phyloP scores from a whole-genome alignment of 2,113 vertebrate species.

The Bubo bubo region DNA sequence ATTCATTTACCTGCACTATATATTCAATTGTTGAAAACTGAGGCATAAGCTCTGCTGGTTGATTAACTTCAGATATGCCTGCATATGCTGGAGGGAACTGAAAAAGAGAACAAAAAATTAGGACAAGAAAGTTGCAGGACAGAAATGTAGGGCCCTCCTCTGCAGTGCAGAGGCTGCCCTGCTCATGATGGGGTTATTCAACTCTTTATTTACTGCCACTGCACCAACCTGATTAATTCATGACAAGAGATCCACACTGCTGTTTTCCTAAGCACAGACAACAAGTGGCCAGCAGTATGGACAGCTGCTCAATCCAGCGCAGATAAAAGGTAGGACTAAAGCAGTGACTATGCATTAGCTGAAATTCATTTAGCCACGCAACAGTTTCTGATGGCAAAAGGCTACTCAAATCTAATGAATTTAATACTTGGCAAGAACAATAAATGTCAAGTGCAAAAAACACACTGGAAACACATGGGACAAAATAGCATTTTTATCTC shows the following conservation, averaged over 20 bases:
- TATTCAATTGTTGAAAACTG: slow-evolving; percentile 99
- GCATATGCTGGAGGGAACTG: slow-evolving; percentile 95
- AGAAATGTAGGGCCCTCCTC: not conserved
- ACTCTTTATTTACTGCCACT: not conserved
- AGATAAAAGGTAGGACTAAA: not conserved
- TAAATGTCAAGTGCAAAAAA: not conserved
- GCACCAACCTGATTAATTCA: not conserved
- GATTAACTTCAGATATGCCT: slow-evolving; percentile 94
- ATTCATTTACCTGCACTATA: slow-evolving; percentile 88
- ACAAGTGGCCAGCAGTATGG: not conserved
- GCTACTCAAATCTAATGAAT: not conserved
- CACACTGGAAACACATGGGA: not conserved
- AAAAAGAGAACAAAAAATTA: slow-evolving; percentile 49
- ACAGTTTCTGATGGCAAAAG: not conserved
- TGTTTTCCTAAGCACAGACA: not conserved
- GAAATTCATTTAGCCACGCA: not conserved
- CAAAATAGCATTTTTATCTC: not conserved
- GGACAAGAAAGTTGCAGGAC: not conserved
- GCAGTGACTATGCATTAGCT: not conserved
- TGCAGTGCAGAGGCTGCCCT: not conserved
- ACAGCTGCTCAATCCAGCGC: not conserved
- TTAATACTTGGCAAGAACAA: not conserved
- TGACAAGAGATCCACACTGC: not conserved
- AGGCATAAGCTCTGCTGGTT: slow-evolving; percentile 95
- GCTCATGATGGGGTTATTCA: not conserved